Base-by-base conservation (phyloP, 1,140 invertebrate species). In the Daktulosphaira vitifoliae region DNA sequence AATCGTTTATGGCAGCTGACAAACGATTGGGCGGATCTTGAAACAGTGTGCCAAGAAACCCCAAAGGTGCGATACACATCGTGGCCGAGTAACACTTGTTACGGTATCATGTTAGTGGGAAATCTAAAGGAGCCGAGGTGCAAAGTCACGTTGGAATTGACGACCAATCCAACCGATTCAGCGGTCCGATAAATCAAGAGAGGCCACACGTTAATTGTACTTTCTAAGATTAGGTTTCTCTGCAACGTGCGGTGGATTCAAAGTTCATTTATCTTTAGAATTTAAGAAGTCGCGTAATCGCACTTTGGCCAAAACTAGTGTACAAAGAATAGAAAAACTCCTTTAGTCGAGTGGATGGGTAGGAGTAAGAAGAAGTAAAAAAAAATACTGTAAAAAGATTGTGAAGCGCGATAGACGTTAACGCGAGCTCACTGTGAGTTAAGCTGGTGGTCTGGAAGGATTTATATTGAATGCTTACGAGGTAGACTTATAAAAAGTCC, bases 241-340 rank as follows among this genome's bases (percentile, higher is more conserved):
- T 39, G 1, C 37, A 18, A 11, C 29, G 29, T 18, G n/a, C 15
- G 13, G 20, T 11, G 38, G 38, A 26, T 56, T 26, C 37, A 23
- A 39, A 26, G 53, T 59, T 44, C 53, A 59, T 59, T 59, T 59
- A 59, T 59, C 53, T 59, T 59, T 44, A 18, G 52, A 39, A n/a
- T n/a, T 6, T 11, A 33, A 33, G 44, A 48, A 48, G 18, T 48
- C 44, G 15, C 4, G 44, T 2, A 18, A 33, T 33, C 29, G 29
- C 11, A 22, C 7, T 48, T 48, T 22, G n/a, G 46, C 29, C 29
- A 23, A 44, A 44, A n/a, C 29, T 11, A 33, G 29, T 5, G 29
- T 3, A n/a, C 39, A 44, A 44, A 44, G 4, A 44, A 44, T 33
- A 33, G 29, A 33, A 33, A 33, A 5, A 5, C 29, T 5, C 29